Percentiles rank a stretch among this genome's conserved stretches.
phyloP scores from a whole-genome alignment of 2,113 vertebrate species.

The Loxodonta africana region DNA sequence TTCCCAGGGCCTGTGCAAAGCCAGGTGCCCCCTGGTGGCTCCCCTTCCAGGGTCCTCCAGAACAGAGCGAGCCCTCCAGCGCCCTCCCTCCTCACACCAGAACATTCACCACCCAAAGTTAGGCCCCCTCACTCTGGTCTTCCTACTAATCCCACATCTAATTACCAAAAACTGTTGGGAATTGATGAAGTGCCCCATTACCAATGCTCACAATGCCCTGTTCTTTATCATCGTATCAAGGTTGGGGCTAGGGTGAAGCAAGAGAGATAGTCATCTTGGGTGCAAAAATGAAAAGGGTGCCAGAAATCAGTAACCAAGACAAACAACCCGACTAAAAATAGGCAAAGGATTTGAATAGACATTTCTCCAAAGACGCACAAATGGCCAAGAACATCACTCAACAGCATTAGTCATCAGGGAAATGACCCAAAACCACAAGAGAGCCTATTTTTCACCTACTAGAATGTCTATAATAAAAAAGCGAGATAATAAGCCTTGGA shows the following conservation, averaged over 20 bases:
- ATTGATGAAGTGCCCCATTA: too few relatives aligned
- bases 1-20: too few relatives aligned
- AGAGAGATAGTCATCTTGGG: too few relatives aligned
- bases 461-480: not conserved
- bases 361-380: not conserved
- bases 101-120: not conserved
- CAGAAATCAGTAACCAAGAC: not conserved
- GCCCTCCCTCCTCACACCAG: not conserved
- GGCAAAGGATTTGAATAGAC: not conserved
- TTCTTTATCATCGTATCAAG: not conserved
- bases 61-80: not conserved
- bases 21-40: not conserved
- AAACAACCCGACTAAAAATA: too few relatives aligned
- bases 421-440: not conserved
- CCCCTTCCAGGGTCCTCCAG: not conserved
- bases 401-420: fast-evolving
- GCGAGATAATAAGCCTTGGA: not conserved
- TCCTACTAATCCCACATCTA: not conserved
- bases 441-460: not conserved
- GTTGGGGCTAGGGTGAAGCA: not conserved
- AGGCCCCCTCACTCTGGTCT: not conserved
- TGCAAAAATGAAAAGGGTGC: not conserved
- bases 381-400: not conserved
- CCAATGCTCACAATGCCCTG: fast-evolving
- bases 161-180: not conserved